Conservation (phyloP, 2,888 invertebrate genomes). For the Phyllotreta cruciferae region DNA sequence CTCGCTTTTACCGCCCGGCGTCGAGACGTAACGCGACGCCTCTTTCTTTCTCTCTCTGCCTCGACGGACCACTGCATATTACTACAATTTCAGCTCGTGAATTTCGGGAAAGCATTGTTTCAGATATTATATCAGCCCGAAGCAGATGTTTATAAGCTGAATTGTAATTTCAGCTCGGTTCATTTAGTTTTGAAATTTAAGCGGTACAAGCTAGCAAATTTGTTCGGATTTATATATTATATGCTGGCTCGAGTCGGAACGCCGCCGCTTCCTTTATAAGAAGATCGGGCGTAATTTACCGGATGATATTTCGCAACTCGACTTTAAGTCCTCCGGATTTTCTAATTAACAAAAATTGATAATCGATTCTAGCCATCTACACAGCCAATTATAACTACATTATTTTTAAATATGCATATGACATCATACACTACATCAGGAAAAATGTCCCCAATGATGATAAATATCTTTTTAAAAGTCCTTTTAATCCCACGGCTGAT, state of each 20-base stretch:
- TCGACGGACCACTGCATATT: conserved; percentile 26
- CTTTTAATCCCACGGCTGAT: too few species aligned
- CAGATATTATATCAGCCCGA: conserved; percentile 37
- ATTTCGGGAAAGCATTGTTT: conserved; percentile 36
- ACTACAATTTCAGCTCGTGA: conserved; percentile 36
- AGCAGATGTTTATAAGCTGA: conserved; percentile 36
- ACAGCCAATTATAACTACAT: not conserved
- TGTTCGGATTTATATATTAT: conserved; percentile 27
- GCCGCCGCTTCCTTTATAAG: conserved; percentile 1
- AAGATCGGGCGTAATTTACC: conserved; percentile 25
- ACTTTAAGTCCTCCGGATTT: conserved; percentile 6
- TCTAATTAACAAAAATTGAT: conserved; percentile 6
- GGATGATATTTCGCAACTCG: conserved; percentile 15
- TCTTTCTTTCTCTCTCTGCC: not conserved
- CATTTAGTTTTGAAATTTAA: conserved; percentile 32
- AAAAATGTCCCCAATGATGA: too few species aligned
- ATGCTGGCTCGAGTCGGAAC: conserved; percentile 9
- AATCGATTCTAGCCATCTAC: not conserved
- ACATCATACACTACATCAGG: too few species aligned
- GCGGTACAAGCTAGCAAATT: conserved; percentile 31
- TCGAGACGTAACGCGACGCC: too few species aligned
- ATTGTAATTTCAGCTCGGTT: conserved; percentile 35
- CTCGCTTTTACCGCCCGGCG: conserved; percentile 24
- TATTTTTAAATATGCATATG: too few species aligned
- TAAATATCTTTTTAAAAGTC: too few species aligned